phyloP scores from a whole-genome alignment of 2,888 invertebrate species.

The Watsonalla cultraria region DNA sequence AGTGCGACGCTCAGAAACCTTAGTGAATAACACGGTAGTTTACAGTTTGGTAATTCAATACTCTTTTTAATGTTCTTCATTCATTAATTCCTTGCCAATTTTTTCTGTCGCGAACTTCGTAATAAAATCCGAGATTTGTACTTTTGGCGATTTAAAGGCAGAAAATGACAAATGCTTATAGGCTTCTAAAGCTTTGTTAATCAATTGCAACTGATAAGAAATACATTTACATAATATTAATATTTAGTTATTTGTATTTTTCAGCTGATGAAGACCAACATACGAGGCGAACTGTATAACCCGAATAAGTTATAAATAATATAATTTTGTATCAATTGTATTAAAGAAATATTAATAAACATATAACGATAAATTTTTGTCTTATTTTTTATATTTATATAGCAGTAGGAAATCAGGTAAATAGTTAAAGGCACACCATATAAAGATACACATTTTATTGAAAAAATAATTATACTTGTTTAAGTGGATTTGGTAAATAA shows the following conservation, averaged over 20 bases:
- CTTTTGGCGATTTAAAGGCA: too few relatives aligned
- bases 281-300: slow-evolving; percentile 58
- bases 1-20: too few relatives aligned
- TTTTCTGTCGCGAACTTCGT: too few relatives aligned
- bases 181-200: too few relatives aligned
- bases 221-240: not conserved
- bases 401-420: too few relatives aligned
- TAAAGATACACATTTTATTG: slow-evolving; percentile 26
- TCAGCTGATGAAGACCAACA: slow-evolving; percentile 68
- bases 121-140: too few relatives aligned
- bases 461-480: not conserved
- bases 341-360: not conserved
- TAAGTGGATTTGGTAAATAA: not conserved
- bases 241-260: slow-evolving; percentile 11
- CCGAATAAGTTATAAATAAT: slow-evolving; percentile 27
- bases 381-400: not conserved
- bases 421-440: slow-evolving; percentile 7
- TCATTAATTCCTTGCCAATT: not conserved
- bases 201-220: not conserved
- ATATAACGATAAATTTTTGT: not conserved
- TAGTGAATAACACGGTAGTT: too few relatives aligned
- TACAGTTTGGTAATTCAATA: too few relatives aligned
- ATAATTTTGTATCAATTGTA: not conserved
- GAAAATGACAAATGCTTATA: too few relatives aligned
- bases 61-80: slow-evolving; percentile 1